phyloP scores from a whole-genome alignment of 2,797 vertebrate species.

The Vultur gryphus region DNA sequence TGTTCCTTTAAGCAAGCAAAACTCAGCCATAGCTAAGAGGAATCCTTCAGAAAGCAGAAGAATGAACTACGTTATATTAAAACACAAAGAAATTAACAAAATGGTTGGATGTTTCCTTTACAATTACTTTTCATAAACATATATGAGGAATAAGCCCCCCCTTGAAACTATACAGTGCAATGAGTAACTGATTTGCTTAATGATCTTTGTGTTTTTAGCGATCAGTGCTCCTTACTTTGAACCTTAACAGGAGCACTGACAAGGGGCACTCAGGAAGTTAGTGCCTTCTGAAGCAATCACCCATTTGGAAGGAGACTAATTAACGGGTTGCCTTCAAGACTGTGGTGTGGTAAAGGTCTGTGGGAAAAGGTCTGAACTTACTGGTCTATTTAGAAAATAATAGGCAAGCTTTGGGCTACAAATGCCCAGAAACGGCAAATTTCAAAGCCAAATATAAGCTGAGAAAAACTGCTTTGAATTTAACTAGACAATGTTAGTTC shows the following conservation, averaged over 20 bases:
- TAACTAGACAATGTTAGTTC: neutral
- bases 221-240: neutral
- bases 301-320: neutral
- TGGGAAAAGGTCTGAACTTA: neutral
- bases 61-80: neutral
- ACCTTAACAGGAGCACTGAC: neutral
- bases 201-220: neutral
- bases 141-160: neutral
- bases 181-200: neutral
- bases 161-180: neutral
- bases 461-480: neutral
- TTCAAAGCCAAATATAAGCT: neutral
- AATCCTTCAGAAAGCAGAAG: neutral
- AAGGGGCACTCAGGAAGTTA: neutral
- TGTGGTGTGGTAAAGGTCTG: neutral
- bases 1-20: neutral
- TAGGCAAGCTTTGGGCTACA: neutral
- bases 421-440: neutral
- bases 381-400: neutral
- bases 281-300: neutral
- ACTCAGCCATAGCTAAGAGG: neutral
- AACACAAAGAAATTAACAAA: neutral
- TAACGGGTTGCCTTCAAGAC: neutral
- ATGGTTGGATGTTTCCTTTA: neutral
- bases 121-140: neutral